Evolutionary conservation across 2,797 vertebrate species (phyloP).

Genomic region (Liasis olivaceus): DNA sequence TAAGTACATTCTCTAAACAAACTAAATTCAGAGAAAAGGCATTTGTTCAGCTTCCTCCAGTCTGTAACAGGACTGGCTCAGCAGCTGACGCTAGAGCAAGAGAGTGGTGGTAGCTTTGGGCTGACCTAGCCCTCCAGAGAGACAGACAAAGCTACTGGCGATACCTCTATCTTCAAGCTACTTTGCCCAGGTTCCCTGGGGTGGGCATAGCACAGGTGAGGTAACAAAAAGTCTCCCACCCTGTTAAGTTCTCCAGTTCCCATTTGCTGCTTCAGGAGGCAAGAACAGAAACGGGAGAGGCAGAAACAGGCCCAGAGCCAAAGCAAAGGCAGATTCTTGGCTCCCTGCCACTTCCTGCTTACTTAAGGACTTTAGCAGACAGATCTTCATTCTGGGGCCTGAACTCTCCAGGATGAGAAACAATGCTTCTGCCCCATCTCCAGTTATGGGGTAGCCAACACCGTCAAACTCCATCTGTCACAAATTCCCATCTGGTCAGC

Average conservation of each 20-base stretch:
- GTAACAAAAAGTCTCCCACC: not conserved
- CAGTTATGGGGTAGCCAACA: not conserved
- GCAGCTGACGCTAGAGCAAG: not conserved
- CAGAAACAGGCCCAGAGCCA: not conserved
- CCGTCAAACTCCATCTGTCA: not conserved
- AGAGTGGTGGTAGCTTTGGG: not conserved
- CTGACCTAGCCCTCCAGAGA: not conserved
- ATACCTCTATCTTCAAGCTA: no score
- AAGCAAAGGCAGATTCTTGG: not conserved
- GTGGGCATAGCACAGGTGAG: not conserved
- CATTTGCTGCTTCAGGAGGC: not conserved
- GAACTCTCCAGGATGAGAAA: not conserved
- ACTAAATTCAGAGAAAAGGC: not conserved
- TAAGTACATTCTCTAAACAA: not conserved
- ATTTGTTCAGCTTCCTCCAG: not conserved
- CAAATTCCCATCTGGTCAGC: not conserved
- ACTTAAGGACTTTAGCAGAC: not conserved
- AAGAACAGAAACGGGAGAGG: not conserved
- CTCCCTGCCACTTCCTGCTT: conserved; percentile 1
- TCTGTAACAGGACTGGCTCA: not conserved
- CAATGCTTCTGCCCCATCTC: no score
- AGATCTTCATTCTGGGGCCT: not conserved
- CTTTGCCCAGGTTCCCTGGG: not conserved
- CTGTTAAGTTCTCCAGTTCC: not conserved
- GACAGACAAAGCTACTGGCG: not conserved